Base-by-base conservation (phyloP, 1,140 invertebrate species). In the Physella acuta region DNA sequence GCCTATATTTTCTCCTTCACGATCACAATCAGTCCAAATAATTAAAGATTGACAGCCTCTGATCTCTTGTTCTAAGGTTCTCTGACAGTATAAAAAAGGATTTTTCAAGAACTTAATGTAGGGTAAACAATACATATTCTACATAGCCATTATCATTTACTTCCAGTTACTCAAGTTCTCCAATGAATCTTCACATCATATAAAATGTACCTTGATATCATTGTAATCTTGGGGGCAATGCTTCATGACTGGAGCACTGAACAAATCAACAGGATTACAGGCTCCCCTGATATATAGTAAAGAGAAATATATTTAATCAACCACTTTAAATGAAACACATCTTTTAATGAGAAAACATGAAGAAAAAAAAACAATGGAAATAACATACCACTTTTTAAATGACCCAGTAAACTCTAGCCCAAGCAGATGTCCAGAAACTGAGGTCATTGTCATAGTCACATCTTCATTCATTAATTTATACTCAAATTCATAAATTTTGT, bases 21-120 rank as follows among this genome's bases (percentile, higher is more conserved):
- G 90, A 89, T 99, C 98, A 89, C 97, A 98, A 96, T 99, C 98
- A 39, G 97, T 99, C 97, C 98, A 99, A 75, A 99, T 96, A 28
- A 99, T 92, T 11, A 99, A 86, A 0, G 90, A 89, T 68, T 91
- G 85, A 79, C 92, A 94, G n/a, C 85, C 86, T 61, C 88, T 81
- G 8, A 93, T 87, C 89, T 98, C 93, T 77, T 87, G 87, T 86
- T 97, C 92, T 70, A 97, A 85, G 34, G 93, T 96, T 85, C 85
- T 88, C 91, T 93, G 71, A 36, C 49, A 61, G 39, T 26, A 28
- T 36, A 37, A 62, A 62, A 17, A 36, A 33, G 8, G 24, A 33
- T 33, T n/a, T n/a, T n/a, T n/a, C n/a, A n/a, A n/a, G n/a, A n/a
- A n/a, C n/a, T n/a, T n/a, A n/a, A n/a, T n/a, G n/a, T n/a, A n/a